Base-by-base conservation (phyloP, 2,797 vertebrate species). In the Podarcis lilfordi region DNA sequence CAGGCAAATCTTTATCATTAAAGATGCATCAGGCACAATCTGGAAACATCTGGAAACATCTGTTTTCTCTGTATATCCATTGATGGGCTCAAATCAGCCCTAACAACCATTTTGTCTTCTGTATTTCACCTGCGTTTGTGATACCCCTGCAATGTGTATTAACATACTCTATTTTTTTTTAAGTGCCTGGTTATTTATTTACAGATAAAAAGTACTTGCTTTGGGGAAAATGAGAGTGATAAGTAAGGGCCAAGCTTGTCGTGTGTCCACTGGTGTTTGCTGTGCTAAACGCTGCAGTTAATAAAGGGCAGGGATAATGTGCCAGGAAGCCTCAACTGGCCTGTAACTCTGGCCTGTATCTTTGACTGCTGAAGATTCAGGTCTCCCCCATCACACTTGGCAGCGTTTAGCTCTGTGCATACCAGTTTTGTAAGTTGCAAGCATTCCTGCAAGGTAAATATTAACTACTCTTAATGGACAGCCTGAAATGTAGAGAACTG, bases 21-120 rank as follows among this genome's bases (percentile, higher is more conserved):
- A 37, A 40, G 35, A 84, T 27, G 32, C 68, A 40, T 29, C 43
- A 74, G 19, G 84, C 43, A 75, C 74, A 80, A 85, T 89, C 77
- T 64, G 59, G 55, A 85, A 80, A 80, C 59, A 50, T 80, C 82
- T 89, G 76, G 50, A 89, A 80, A 80, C 59, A 50, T 80, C 82
- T 85, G 68, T 64, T 85, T 40, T 85, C 69, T 50, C 25, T 50
- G 68, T 78, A 17, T 32, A 61, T 74, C 17, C 32, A 9, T 13
- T 66, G 59, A 80, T 45, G 21, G 35, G 25, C 71, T 88, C 76
- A 74, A 45, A 72, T 69, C 37, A 64, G 66, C 13, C 35, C 50
- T 79, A 80, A 61, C 35, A 77, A 11, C 13, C 35, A 59, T 69
- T 71, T 78, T 69, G 25, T 83, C 23, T 84, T 66, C 76, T 43